Base-by-base conservation (phyloP, 2,888 invertebrate genomes). In the Oegoconia quadripuncta region DNA sequence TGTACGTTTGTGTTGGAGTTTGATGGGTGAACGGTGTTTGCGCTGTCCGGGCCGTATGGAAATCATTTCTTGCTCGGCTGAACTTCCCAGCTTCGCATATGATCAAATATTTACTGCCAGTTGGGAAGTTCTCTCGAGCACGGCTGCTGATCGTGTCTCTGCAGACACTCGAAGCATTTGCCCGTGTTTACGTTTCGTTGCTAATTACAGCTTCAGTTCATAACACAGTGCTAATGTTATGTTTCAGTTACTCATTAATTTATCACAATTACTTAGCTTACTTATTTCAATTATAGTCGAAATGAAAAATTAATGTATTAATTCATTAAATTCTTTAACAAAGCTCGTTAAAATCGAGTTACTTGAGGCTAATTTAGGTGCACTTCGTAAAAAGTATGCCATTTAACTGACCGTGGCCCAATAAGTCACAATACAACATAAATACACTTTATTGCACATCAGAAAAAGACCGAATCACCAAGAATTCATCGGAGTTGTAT, bases 61-160 rank as follows among this genome's bases (percentile, higher is more conserved):
- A 83, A 83, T 83, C 59, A 82, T 84, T 84, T 83, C 81, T 79
- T 81, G 75, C 74, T 74, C 59, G 71, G 64, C 42, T 61, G 68
- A 78, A 75, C 77, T 81, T 79, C 64, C 69, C 69, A 59, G 70
- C 74, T 76, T 66, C 68, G 64, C 73, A 66, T 74, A 69, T 67
- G 73, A 54, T 64, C 78, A 83, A 81, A 83, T 82, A 82, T 83
- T 83, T 79, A 74, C 74, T 55, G 62, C 63, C 66, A 73, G 74
- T 72, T 67, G 49, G 55, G 52, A 78, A 75, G 71, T 76, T 35
- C 38, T 23, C 32, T 63, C 63, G 55, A 47, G 37, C 37, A 57
- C 59, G 62, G 70, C 71, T 64, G 58, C 55, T 61, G 74, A 74
- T 71, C 74, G 72, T 75, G 70, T 74, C 73, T 72, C 53, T 62